These are phyloP conservation scores for Enteromius trimaculatus DNA, from an alignment of 2,797 vertebrate species.

Conservation along the genomic window DNA sequence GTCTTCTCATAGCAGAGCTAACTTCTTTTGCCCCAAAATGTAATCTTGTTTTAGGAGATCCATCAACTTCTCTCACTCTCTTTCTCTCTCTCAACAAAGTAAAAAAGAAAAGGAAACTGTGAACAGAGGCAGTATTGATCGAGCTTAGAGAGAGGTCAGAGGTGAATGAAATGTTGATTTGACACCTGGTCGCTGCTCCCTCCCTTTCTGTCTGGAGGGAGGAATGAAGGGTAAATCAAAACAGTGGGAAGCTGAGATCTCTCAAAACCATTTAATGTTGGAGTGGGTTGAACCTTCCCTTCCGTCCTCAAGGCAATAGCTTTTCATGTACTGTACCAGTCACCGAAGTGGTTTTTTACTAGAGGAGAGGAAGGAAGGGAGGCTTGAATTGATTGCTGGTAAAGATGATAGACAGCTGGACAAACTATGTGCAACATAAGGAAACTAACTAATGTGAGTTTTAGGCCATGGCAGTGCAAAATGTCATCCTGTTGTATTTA, in stretches of 20 bases:
- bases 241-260: constrained; percentile 19
- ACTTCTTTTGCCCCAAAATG: constrained; percentile 10
- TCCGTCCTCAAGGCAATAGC: background rate
- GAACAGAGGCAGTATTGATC: constrained; percentile 48
- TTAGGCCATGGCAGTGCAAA: background rate
- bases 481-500: background rate
- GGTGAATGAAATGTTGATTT: constrained; percentile 51
- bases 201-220: constrained; percentile 22
- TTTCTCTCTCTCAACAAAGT: constrained; percentile 9
- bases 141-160: constrained; percentile 43
- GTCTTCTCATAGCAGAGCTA: constrained; percentile 7
- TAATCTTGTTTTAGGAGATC: constrained; percentile 38
- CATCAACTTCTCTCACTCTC: constrained; percentile 22
- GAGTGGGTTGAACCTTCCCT: constrained; percentile 5
- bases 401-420: background rate
- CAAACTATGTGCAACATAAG: background rate
- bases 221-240: constrained; percentile 42
- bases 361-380: background rate
- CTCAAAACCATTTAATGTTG: constrained; percentile 40
- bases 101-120: background rate
- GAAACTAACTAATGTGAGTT: background rate
- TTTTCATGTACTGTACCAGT: constrained; percentile 10
- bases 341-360: constrained; percentile 1
- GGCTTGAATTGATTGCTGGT: constrained; percentile 22
- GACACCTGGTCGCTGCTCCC: constrained; percentile 36